Percentiles rank a stretch among this genome's conserved stretches.
phyloP scores from a whole-genome alignment of 2,888 invertebrate species.

The Eubasilissa splendida region DNA sequence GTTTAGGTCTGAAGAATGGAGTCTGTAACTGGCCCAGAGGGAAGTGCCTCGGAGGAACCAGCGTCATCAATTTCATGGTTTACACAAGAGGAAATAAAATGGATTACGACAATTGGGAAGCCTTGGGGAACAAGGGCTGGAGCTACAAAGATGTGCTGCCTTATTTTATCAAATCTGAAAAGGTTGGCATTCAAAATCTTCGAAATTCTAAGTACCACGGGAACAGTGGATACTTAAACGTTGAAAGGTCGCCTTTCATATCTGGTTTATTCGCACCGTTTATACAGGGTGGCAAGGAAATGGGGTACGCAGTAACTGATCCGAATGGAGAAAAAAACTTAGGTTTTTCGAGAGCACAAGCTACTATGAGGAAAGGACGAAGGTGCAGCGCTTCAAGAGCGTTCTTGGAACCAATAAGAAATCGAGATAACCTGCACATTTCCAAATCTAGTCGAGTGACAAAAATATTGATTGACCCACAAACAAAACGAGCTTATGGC shows the following conservation, averaged over 20 bases:
- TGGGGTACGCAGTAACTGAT: conserved; percentile 81
- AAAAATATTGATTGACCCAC: conserved; percentile 77
- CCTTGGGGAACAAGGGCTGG: conserved; percentile 87
- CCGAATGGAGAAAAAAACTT: conserved; percentile 78
- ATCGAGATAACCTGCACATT: conserved; percentile 79
- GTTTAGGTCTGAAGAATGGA: conserved; percentile 69
- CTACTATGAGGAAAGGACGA: conserved; percentile 80
- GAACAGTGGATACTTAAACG: conserved; percentile 78
- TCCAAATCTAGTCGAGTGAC: conserved; percentile 80
- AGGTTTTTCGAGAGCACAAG: conserved; percentile 82
- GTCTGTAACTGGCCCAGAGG: conserved; percentile 80
- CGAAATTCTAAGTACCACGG: conserved; percentile 79
- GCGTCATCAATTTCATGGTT: conserved; percentile 85
- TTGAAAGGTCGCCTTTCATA: conserved; percentile 77
- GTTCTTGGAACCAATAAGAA: conserved; percentile 79
- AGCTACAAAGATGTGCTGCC: conserved; percentile 80
- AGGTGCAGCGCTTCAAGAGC: conserved; percentile 87
- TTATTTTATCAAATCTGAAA: conserved; percentile 87
- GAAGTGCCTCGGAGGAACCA: conserved; percentile 80
- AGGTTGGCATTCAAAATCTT: conserved; percentile 74
- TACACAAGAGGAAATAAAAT: conserved; percentile 85
- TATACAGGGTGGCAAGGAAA: conserved; percentile 77
- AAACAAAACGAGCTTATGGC: conserved; percentile 75
- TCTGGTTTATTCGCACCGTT: conserved; percentile 78
- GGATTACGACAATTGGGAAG: conserved; percentile 89